Evolutionary conservation across 2,113 vertebrate genomes (phyloP), one percentile per base, ranked within the genome.

Genomic region (Ptyas mucosa): DNA sequence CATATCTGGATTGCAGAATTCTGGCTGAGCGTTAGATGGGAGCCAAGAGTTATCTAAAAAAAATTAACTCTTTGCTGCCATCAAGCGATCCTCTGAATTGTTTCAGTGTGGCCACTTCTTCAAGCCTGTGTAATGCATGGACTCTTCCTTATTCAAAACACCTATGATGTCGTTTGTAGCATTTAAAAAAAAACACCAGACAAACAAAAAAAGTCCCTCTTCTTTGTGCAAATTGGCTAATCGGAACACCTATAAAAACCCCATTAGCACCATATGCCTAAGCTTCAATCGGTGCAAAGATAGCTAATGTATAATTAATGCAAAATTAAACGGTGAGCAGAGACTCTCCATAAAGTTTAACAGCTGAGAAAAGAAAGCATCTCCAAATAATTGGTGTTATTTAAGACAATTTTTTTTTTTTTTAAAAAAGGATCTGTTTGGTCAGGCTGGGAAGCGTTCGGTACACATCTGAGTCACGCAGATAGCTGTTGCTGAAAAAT

Each of bases 301-400:
- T 9, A 93, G 54, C n/a, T 91, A 95, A 87, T 90, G 91, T 85
- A 52, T 93, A 96, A 96, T 95, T 85, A 95, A 91, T 75, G 54
- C 12, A 94, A 95, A 95, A 94, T 92, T 87, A 94, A 93, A 58
- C 51, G 90, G 54, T 89, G 89, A 69, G 85, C 55, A 55, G 92
- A 53, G 57, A 93, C 75, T 46, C 5, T n/a, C 12, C 87, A 94
- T 90, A 93, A 93, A 93, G 39, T 39, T n/a, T 94, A 88, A 90
- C 34, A 26, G 58, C 94, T 92, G 54, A 49, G 1, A 93, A 93
- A 0, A 89, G n/a, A 89, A 55, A 18, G 89, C 6, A 11, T 61
- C 94, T 88, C 21, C 81, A 93, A 91, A 57, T 49, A 39, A 81
- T 39, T 87, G 26, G 23, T 61, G 91, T 51, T 39, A 39, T 93